Percentiles rank a stretch among this genome's conserved stretches.
Conservation (phyloP, 2,797 vertebrate species). For the Sebastes variabilis region DNA sequence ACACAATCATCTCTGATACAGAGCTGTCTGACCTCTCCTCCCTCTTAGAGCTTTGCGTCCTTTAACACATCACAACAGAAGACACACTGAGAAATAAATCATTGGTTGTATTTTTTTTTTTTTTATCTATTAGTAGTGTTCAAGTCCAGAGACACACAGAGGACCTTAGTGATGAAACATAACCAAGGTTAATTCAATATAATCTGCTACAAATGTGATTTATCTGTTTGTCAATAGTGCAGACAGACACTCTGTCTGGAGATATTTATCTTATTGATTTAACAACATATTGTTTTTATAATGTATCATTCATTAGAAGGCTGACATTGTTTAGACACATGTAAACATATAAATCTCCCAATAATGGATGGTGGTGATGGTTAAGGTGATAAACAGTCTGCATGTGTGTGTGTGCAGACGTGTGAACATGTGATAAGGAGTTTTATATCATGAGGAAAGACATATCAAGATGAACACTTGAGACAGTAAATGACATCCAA, state of each 20-base stretch:
- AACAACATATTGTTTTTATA: slow-evolving; percentile 58
- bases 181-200: slow-evolving; percentile 58
- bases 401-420: neutral
- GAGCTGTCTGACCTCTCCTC: slow-evolving; percentile 4
- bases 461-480: neutral
- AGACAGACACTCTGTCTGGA: slow-evolving; percentile 33
- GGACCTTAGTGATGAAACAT: slow-evolving; percentile 40
- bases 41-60: neutral
- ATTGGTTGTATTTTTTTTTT: neutral
- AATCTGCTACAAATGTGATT: slow-evolving; percentile 50
- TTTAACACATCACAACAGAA: slow-evolving; percentile 7
- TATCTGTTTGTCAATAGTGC: slow-evolving; percentile 50
- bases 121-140: slow-evolving; percentile 4
- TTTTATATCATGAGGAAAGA: neutral
- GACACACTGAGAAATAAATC: slow-evolving; percentile 34
- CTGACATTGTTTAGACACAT: slow-evolving; percentile 21
- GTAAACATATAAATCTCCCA: slow-evolving; percentile 49
- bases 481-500: neutral
- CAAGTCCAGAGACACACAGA: neutral
- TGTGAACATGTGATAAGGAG: neutral
- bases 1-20: slow-evolving; percentile 10
- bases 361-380: slow-evolving; percentile 30
- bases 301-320: slow-evolving; percentile 24
- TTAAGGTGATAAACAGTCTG: slow-evolving; percentile 28
- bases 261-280: slow-evolving; percentile 60